Conservation (phyloP, 2,888 invertebrate species). For the Drosophila parthenogenetica region DNA sequence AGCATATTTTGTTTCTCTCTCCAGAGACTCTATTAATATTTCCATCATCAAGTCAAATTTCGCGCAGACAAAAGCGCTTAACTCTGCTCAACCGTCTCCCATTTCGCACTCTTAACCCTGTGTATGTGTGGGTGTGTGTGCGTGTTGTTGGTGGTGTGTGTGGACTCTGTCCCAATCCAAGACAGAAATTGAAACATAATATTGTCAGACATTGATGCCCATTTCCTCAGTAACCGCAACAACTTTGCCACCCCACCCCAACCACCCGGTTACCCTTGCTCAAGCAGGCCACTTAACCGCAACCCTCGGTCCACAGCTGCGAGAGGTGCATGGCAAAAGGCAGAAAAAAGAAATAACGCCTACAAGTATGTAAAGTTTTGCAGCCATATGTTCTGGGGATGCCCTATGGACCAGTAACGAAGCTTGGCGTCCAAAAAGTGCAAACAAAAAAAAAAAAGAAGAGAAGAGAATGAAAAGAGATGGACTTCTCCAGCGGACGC, state of each 20-base stretch:
- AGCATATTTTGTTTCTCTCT: conserved; percentile 40
- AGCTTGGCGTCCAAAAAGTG: conserved; percentile 44
- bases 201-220: conserved; percentile 82
- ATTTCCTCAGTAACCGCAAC: conserved; percentile 78
- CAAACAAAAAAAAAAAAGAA: conserved; percentile 29
- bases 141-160: not conserved
- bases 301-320: conserved; percentile 9
- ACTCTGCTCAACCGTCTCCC: not conserved
- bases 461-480: conserved; percentile 47
- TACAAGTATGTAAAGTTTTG: conserved; percentile 77
- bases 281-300: conserved; percentile 70
- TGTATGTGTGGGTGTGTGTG: too few relatives aligned
- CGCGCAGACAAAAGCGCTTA: conserved; percentile 7
- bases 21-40: conserved; percentile 45
- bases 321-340: conserved; percentile 64
- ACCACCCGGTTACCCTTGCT: not conserved
- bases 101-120: not conserved
- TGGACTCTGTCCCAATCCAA: conserved; percentile 29
- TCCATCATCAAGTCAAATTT: conserved; percentile 66
- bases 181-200: conserved; percentile 77
- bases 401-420: conserved; percentile 74
- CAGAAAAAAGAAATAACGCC: conserved; percentile 66
- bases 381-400: conserved; percentile 71
- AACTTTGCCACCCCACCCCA: conserved; percentile 51
- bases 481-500: conserved; percentile 55